Base-by-base conservation (phyloP, 2,113 vertebrate genomes). In the Pogona vitticeps region DNA sequence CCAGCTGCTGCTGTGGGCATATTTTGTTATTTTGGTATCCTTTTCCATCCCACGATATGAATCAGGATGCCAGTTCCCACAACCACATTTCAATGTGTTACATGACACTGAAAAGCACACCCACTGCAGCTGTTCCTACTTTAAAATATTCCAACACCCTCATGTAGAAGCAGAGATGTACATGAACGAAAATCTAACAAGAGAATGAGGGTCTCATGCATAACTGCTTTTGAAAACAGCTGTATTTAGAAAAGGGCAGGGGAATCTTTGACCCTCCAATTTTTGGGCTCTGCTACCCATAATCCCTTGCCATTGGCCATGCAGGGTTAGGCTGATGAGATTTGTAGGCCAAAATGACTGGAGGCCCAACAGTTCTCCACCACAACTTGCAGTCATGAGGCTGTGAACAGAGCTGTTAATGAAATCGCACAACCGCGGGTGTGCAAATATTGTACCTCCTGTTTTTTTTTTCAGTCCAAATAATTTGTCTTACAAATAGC, bases 221-320 rank as follows among this genome's bases (percentile, higher is more conserved):
- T 61, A 87, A 38, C 79, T 87, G 14, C 0, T 61, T 12, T 36
- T 33, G 52, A 88, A 90, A 91, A 80, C 2, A 63, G 81, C 76
- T 46, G 38, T 12, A 23, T 7, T 75, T 46, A 89, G 13, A 36
- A 67, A 20, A 63, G 20, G 17, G 61, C 6, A 21, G 6, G 18
- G 23, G 61, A 63, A 21, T 21, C 61, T 63, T 63, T 63, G 20
- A 23, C 20, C 21, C 61, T 23, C 23, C 5, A 3, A 6, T 63
- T 63, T 63, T 63, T 20, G 61, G 61, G 20, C 20, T 63, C 18
- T 63, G 20, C 17, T 23, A 18, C 23, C 61, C 61, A 26, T 1
- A 63, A 23, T 63, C 61, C 61, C 61, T 21, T 63, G 23, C 61
- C 20, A 21, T 6, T 63, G 20, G 61, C 61, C 61, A 63, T 23